Evolutionary conservation across 2,797 vertebrate genomes (phyloP), one percentile per base, ranked within the genome.

Genomic region (Perodicticus potto): DNA sequence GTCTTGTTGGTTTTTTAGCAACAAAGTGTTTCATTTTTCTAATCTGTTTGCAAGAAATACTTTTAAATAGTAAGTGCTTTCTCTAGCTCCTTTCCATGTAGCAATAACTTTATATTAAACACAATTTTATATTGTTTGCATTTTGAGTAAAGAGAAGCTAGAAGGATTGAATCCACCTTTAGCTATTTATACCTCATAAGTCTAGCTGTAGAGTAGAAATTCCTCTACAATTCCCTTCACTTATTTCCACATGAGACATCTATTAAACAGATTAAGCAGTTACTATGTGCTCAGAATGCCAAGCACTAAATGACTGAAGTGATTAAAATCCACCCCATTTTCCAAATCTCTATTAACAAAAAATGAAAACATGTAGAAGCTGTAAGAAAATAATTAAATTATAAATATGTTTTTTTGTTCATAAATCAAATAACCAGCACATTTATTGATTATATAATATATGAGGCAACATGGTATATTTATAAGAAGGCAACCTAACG

Each of bases 311-410:
- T 82, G 25, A 94, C 32, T 76, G 40, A 95, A 97, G 85, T 25
- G 92, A 87, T 96, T 94, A 96, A 93, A 95, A 92, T 61, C 27
- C 11, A 88, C 20, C 43, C 22, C 37, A 91, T 93, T 97, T 96
- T 40, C 20, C 20, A 97, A 96, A 96, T 93, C 25, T 78, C n/a
- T 94, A 72, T 55, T 92, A 94, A 63, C 2, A 76, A 27, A n/a
- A 90, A 82, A 82, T 92, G n/a, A 96, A 97, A 96, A 93, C 87
- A 91, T 32, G 13, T 76, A 86, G 17, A 55, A 77, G 11, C 49
- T 82, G 1, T 93, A 76, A 78, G 19, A 95, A 94, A 76, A 92
- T 63, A 20, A 80, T 73, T 84, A 43, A 73, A 12, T 85, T 65
- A 81, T 83, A 40, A 96, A 61, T 53, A 27, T 53, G 25, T 72